Base-by-base conservation (phyloP, 2,113 vertebrate species). In the Peromyscus polionotus region DNA sequence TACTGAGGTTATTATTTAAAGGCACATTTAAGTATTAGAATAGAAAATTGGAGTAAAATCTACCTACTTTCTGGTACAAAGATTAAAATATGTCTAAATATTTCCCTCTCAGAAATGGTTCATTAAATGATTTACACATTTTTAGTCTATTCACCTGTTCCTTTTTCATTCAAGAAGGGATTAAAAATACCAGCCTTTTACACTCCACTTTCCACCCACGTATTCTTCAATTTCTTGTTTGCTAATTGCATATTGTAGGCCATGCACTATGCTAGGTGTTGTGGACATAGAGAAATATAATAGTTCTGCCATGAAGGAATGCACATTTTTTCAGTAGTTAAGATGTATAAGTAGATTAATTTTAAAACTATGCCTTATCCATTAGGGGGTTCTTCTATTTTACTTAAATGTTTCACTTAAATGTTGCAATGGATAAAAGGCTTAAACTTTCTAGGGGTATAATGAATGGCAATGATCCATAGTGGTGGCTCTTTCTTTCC, bases 1-100 rank as follows among this genome's bases (percentile, higher is more conserved):
- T 85, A 77, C 0, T n/a, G 28, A 92, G 67, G 17, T 93, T 93
- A 95, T 97, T 95, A 92, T 88, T 72, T 9, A 91, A 97, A 95
- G 81, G 31, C 14, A 88, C 26, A 94, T 87, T 97, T 95, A 95
- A 48, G n/a, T 54, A 95, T 97, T 72, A 88, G 31, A 96, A 93
- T 91, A 89, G 88, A 77, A 97, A 94, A 92, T 10, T 88, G 67
- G 63, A 92, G 95, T 93, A 96, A 96, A 72, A 88, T 93, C 61
- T 31, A 86, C 67, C 11, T 91, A 42, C 7, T 26, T 93, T 97
- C 59, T 97, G 51, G 80, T 73, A 83, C 65, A 96, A 97, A 96
- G 59, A 94, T 94, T 93, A 88, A 79, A 87, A 90, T 36, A 0
- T 97, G 73, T 95, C 95, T 96, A 97, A 97, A 97, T 96, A 97